phyloP scores from a whole-genome alignment of 2,888 invertebrate species.

The Norana najaformis region DNA sequence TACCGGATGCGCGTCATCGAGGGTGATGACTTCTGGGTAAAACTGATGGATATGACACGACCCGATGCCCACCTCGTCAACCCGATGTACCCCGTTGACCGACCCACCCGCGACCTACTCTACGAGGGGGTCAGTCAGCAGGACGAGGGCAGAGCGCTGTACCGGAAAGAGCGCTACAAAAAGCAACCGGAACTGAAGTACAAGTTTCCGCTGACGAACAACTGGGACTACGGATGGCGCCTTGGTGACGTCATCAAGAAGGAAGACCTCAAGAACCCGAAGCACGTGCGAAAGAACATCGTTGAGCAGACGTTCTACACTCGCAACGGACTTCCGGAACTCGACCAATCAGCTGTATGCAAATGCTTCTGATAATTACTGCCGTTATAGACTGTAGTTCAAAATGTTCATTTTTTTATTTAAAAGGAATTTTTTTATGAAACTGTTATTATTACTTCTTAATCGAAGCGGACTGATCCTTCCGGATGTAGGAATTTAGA shows the following conservation, averaged over 20 bases:
- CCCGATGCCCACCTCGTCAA: slow-evolving; percentile 44
- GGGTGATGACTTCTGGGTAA: slow-evolving; percentile 36
- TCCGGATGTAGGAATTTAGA: too few species aligned
- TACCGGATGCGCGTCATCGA: slow-evolving; percentile 39
- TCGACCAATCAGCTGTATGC: slow-evolving; percentile 17
- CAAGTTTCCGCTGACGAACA: slow-evolving; percentile 52
- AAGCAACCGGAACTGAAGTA: slow-evolving; percentile 60
- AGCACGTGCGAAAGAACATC: neutral
- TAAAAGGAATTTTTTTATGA: too few species aligned
- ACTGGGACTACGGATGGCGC: slow-evolving; percentile 63
- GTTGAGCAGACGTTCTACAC: slow-evolving; percentile 24
- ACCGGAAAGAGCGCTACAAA: neutral
- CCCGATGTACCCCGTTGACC: slow-evolving; percentile 53
- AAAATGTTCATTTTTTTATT: too few species aligned
- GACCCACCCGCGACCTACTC: slow-evolving; percentile 47
- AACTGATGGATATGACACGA: neutral
- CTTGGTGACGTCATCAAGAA: slow-evolving; percentile 55
- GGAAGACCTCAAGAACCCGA: slow-evolving; percentile 57
- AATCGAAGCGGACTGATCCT: too few species aligned
- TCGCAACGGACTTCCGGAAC: slow-evolving; percentile 15
- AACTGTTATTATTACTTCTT: too few species aligned
- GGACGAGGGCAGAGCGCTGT: neutral
- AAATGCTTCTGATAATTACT: neutral
- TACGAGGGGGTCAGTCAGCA: slow-evolving; percentile 48
- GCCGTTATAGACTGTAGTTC: too few species aligned